Evolutionary conservation across 2,888 invertebrate genomes (phyloP).

Genomic region (Meliscaeva auricollis): DNA sequence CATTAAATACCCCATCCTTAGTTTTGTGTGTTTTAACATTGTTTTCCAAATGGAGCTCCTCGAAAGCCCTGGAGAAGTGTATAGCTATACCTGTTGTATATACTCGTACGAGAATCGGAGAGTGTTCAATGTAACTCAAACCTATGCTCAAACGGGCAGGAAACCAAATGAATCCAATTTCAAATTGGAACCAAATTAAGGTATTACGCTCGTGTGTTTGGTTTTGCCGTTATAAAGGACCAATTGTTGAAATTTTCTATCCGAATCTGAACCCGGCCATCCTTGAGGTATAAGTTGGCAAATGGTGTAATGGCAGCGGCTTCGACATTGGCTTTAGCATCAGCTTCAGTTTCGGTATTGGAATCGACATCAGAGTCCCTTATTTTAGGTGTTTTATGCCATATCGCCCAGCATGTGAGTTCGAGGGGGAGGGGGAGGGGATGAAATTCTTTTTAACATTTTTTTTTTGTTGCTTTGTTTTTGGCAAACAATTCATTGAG

Average conservation of each 20-base stretch:
- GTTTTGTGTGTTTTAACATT: slow-evolving; percentile 4
- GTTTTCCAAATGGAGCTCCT: slow-evolving; percentile 14
- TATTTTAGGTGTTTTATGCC: neutral
- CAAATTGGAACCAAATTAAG: slow-evolving; percentile 74
- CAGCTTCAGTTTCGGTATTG: neutral
- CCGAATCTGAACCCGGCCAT: slow-evolving; percentile 12
- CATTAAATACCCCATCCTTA: neutral
- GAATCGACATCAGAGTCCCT: slow-evolving; percentile 10
- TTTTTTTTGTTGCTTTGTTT: neutral
- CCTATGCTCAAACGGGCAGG: slow-evolving; percentile 37
- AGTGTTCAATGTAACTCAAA: slow-evolving; percentile 32
- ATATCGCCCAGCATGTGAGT: slow-evolving; percentile 1
- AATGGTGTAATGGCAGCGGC: neutral
- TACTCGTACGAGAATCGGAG: neutral
- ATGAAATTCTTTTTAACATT: no score
- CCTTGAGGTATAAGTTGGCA: slow-evolving; percentile 19
- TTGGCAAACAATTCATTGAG: slow-evolving; percentile 28
- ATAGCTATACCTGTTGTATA: neutral
- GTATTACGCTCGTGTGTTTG: slow-evolving; percentile 59
- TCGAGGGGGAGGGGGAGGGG: no score
- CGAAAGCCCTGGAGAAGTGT: neutral
- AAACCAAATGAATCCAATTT: slow-evolving; percentile 70
- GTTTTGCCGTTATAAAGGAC: slow-evolving; percentile 45
- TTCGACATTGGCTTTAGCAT: neutral
- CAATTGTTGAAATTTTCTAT: slow-evolving; percentile 62